Base-by-base conservation (phyloP, 2,797 vertebrate species). In the Myoxocephalus aenaeus region DNA sequence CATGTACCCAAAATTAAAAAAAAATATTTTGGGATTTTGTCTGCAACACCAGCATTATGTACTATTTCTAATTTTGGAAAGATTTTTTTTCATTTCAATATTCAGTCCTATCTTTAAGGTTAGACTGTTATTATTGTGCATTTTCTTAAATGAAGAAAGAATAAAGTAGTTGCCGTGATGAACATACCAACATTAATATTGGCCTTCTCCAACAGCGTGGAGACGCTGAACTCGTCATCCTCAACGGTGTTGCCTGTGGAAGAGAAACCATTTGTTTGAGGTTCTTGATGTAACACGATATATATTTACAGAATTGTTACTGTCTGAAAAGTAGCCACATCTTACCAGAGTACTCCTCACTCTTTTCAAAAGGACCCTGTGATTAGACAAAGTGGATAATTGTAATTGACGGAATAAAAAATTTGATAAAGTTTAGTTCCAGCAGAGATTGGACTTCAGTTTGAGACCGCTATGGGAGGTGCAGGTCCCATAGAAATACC, bases 121-220 rank as follows among this genome's bases (percentile, higher is more conserved):
- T 46, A 18, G 8, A 27, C 8, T 25, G 15, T 40, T 7, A 36
- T 57, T 4, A 7, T 7, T n/a, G 8, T 38, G 11, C 12, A 57
- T 70, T 57, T 67, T 2, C n/a, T 44, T 4, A 0, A 69, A 42
- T 17, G 12, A 68, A n/a, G 1, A 53, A 54, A 65, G n/a, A 56
- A 68, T 1, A 29, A 62, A 74, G 11, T 14, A 46, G 25, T 17
- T 63, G n/a, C 11, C 14, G 1, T 59, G 46, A 22, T 10, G 34
- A 63, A 83, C 91, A 1, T 89, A 94, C 94, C 93, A 9, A 92
- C 10, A 58, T 95, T 87, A 22, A 1, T 57, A 46, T 94, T 95
- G 48, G 93, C 94, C 58, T 79, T 93, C 63, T 95, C 93, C 20
- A 95, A 11, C 73, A 93, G 73, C 0, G 87, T 73, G 7, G 92